Evolutionary conservation across 1,140 invertebrate species (phyloP).

Genomic region (Solen grandis): DNA sequence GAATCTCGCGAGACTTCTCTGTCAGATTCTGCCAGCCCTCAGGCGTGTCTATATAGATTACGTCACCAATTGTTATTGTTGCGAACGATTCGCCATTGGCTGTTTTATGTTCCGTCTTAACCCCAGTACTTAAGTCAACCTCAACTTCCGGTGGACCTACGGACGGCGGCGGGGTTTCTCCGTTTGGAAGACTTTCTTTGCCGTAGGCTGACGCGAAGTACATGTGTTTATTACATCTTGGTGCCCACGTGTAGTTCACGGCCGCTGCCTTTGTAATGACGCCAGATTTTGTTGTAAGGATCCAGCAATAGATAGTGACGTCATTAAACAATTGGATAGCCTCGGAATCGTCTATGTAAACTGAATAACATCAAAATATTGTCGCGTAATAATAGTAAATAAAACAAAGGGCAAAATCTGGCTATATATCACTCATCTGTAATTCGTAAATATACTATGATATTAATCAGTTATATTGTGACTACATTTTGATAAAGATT

Average conservation of each 20-base stretch:
- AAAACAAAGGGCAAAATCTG: no score
- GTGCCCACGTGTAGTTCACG: slow-evolving; percentile 97
- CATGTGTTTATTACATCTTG: slow-evolving; percentile 92
- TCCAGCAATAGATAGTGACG: slow-evolving; percentile 83
- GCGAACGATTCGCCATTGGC: slow-evolving; percentile 33
- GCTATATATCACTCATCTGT: no score
- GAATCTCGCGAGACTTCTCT: slow-evolving; percentile 36
- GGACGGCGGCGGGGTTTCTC: neutral
- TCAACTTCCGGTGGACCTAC: neutral
- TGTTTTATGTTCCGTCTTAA: slow-evolving; percentile 20
- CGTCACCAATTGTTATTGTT: slow-evolving; percentile 35
- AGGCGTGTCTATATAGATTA: slow-evolving; percentile 44
- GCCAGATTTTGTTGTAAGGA: slow-evolving; percentile 94
- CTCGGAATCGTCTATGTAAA: slow-evolving; percentile 33
- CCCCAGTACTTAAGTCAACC: slow-evolving; percentile 4
- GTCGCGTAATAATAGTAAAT: no score
- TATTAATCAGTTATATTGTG: no score
- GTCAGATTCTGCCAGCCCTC: slow-evolving; percentile 57
- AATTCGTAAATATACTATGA: no score
- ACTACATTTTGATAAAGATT: no score
- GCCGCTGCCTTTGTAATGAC: slow-evolving; percentile 94
- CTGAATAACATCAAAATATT: slow-evolving; percentile 14
- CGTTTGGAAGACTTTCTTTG: slow-evolving; percentile 50
- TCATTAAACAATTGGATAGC: slow-evolving; percentile 27
- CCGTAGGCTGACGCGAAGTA: slow-evolving; percentile 82